phyloP scores from a whole-genome alignment of 2,888 invertebrate species.

The Drosophila villosipedis region DNA sequence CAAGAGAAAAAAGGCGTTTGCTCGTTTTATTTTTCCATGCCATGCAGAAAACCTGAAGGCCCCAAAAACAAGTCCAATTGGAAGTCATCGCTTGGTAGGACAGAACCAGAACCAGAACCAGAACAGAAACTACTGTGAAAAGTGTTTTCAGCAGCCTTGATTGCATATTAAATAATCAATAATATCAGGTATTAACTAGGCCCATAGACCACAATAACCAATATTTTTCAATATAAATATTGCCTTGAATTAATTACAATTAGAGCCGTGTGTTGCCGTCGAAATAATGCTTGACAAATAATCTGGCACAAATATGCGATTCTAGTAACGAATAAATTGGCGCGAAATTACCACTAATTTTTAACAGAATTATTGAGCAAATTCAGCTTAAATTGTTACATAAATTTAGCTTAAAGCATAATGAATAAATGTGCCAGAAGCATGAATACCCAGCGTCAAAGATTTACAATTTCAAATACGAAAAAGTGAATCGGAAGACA shows the following conservation, averaged over 20 bases:
- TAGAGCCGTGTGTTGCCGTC: background rate
- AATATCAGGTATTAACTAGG: background rate
- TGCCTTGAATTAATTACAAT: background rate
- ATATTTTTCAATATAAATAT: background rate
- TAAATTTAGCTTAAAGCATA: background rate
- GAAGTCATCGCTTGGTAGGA: background rate
- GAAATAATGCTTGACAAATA: background rate
- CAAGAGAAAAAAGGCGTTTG: slow-evolving; percentile 24
- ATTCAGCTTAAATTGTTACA: no score
- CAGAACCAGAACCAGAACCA: background rate
- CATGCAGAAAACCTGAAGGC: background rate
- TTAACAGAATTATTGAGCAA: background rate
- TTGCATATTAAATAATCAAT: background rate
- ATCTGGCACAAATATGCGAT: background rate
- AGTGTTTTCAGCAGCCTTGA: background rate
- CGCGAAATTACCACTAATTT: background rate
- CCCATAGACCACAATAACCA: background rate
- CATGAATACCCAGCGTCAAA: no score
- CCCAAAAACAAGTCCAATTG: slow-evolving; percentile 6
- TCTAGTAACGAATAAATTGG: background rate
- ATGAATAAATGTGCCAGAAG: background rate
- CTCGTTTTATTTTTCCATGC: slow-evolving; percentile 4
- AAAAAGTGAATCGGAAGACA: background rate
- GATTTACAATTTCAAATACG: background rate
- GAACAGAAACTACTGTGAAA: background rate